Conservation (phyloP, 2,888 invertebrate genomes). For the Brachyptera risi region DNA sequence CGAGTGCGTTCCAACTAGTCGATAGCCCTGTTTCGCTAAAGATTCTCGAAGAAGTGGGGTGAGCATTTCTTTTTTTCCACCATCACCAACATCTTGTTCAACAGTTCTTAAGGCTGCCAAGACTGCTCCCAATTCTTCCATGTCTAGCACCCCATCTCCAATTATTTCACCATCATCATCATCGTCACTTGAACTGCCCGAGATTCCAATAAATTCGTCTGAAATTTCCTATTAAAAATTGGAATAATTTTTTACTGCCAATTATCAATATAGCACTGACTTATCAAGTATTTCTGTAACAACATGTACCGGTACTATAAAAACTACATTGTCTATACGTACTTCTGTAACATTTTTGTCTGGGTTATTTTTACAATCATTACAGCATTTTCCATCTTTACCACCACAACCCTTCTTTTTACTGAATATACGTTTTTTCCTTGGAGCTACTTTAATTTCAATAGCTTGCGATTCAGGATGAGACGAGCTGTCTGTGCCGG, state of each 20-base stretch:
- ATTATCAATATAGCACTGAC: too few species aligned
- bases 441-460: too few species aligned
- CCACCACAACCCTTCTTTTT: slow-evolving; percentile 18
- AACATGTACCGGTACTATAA: too few species aligned
- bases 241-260: too few species aligned
- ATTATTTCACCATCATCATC: slow-evolving; percentile 7
- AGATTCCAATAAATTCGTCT: slow-evolving; percentile 19
- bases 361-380: slow-evolving; percentile 24
- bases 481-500: not conserved
- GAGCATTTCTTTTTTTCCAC: slow-evolving; percentile 47
- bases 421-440: slow-evolving; percentile 4
- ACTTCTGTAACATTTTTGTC: not conserved
- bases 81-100: not conserved
- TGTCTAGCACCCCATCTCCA: slow-evolving; percentile 21
- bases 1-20: slow-evolving; percentile 53
- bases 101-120: slow-evolving; percentile 13
- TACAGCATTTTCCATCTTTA: slow-evolving; percentile 23
- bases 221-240: slow-evolving; percentile 13
- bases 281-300: too few species aligned
- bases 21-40: slow-evolving; percentile 55
- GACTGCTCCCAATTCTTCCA: slow-evolving; percentile 28
- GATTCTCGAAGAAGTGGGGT: slow-evolving; percentile 49
- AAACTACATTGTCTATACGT: slow-evolving; percentile 19
- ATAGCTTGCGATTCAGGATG: not conserved
- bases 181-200: slow-evolving; percentile 16